phyloP scores from a whole-genome alignment of 2,113 vertebrate species.

The Myiozetetes cayanensis region DNA sequence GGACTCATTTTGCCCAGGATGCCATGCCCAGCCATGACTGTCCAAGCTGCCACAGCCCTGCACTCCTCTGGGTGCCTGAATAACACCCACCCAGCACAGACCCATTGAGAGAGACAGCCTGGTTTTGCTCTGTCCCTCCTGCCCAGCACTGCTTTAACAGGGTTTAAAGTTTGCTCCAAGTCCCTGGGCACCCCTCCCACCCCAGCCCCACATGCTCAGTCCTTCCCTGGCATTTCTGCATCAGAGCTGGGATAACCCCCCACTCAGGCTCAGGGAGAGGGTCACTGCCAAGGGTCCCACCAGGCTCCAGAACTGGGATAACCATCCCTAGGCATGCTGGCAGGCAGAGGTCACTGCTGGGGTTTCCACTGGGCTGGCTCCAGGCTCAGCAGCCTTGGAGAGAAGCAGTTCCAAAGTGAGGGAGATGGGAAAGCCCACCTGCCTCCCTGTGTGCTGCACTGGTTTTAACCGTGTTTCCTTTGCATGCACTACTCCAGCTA shows the following conservation, averaged over 20 bases:
- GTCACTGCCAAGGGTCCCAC: background rate
- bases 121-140: background rate
- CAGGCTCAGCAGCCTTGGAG: fast-evolving
- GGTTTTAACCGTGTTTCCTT: background rate
- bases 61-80: background rate
- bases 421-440: fast-evolving
- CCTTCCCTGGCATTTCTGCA: background rate
- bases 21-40: fast-evolving
- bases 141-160: background rate
- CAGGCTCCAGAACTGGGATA: background rate
- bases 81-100: background rate
- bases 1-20: background rate
- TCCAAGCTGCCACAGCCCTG: fast-evolving
- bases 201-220: fast-evolving
- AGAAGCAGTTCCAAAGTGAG: background rate
- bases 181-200: fast-evolving
- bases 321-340: background rate
- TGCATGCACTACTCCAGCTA: background rate
- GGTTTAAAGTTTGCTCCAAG: background rate
- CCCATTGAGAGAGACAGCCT: fast-evolving
- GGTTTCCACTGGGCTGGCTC: background rate
- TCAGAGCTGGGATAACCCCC: background rate
- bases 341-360: background rate
- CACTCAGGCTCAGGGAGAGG: background rate
- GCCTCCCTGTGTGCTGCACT: fast-evolving